Evolutionary conservation across 2,888 invertebrate genomes (phyloP), one percentile per base, ranked within the genome.

Genomic region (Camptogramma bilineatum): DNA sequence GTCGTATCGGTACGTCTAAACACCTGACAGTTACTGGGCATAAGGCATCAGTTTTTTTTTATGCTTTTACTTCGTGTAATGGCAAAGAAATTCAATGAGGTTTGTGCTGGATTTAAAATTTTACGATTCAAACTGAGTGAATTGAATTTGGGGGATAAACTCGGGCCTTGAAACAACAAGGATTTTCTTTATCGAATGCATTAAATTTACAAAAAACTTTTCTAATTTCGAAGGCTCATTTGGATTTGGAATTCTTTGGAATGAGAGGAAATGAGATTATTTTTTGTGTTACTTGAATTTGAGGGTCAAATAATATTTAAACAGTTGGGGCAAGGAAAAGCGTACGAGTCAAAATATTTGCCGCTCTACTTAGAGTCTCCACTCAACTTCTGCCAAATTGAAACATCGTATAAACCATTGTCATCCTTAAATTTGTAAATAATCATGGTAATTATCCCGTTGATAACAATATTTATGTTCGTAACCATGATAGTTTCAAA

Each of bases 41-140:
- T 69, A 69, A 70, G 62, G 69, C 65, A 69, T 68, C 69, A 62
- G 64, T 68, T 66, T 70, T 73, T 21, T 70, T 77, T 77, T 76
- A 70, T 71, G 66, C 54, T 53, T 63, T 48, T 57, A 52, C 53
- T 66, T 64, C 62, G 55, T 71, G 71, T 71, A 73, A 73, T 68
- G 71, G 57, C 68, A 68, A 72, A 71, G 65, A 72, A 73, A 75
- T 74, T 67, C 68, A 70, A 74, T 68, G 70, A 69, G 71, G 66
- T 64, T 65, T 62, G 66, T 64, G 55, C 54, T 42, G 69, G 71
- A 60, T 66, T 71, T 71, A 68, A 72, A 71, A 64, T 73, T 69
- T 73, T 65, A 73, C 71, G 68, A 71, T 68, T 66, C 53, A 71
- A 70, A 64, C 58, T 53, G 60, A 73, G 58, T 66, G 73, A 67